Evolutionary conservation across 1,140 invertebrate species (phyloP).

Genomic region (Sminthurides bifidus): DNA sequence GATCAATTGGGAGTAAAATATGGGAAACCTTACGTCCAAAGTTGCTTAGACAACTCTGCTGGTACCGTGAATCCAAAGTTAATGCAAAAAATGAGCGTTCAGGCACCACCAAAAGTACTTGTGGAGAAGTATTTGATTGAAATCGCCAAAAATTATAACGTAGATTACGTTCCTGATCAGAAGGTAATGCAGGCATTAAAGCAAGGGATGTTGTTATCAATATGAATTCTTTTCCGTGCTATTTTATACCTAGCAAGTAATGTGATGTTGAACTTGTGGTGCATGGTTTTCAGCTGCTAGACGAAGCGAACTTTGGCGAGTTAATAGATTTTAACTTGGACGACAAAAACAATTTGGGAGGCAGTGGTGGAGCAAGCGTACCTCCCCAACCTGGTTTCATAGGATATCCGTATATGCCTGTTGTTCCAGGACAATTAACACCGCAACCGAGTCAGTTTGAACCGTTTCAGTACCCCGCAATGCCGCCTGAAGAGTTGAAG

Average conservation of each 20-base stretch:
- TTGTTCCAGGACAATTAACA: slow-evolving; percentile 10
- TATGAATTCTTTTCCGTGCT: neutral
- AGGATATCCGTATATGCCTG: slow-evolving; percentile 30
- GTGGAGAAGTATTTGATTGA: slow-evolving; percentile 93
- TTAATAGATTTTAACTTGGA: slow-evolving; percentile 59
- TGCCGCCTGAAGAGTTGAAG: slow-evolving; percentile 17
- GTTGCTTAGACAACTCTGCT: slow-evolving; percentile 61
- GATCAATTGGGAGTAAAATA: slow-evolving; percentile 86
- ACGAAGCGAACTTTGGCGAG: slow-evolving; percentile 59
- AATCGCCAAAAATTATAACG: slow-evolving; percentile 90
- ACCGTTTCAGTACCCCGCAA: slow-evolving; percentile 36
- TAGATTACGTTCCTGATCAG: slow-evolving; percentile 84
- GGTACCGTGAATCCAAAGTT: slow-evolving; percentile 86
- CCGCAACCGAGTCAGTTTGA: slow-evolving; percentile 48
- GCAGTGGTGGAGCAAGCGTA: slow-evolving; percentile 2
- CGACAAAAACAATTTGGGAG: slow-evolving; percentile 37
- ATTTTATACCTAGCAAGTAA: neutral
- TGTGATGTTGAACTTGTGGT: neutral
- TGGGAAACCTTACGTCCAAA: slow-evolving; percentile 82
- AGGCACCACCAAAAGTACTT: slow-evolving; percentile 88
- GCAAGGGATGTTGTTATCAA: neutral
- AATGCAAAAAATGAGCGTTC: slow-evolving; percentile 89
- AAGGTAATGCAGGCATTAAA: slow-evolving; percentile 41
- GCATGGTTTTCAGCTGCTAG: slow-evolving; percentile 32
- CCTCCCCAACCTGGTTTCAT: slow-evolving; percentile 63